These are phyloP conservation scores for Oscheius sp. DNA, from an alignment of 1,140 invertebrate species.

Conservation along the genomic window DNA sequence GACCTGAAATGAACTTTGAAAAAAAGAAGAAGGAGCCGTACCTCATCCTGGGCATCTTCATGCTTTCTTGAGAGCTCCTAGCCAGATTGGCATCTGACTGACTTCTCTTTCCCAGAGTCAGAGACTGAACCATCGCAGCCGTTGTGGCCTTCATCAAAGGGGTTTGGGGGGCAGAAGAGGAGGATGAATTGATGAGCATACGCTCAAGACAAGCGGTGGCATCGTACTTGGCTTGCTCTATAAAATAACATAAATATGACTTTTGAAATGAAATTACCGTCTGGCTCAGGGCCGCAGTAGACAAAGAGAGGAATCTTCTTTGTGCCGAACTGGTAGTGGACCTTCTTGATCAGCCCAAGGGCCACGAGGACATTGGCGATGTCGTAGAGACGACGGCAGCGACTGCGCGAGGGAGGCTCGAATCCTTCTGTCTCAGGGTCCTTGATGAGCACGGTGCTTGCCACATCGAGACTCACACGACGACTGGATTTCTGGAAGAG, in stretches of 20 bases:
- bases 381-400: slow-evolving; percentile 57
- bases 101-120: slow-evolving; percentile 22
- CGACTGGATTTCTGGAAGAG: slow-evolving; percentile 47
- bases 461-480: slow-evolving; percentile 56
- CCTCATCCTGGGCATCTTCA: slow-evolving; percentile 25
- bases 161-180: slow-evolving; percentile 25
- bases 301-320: slow-evolving; percentile 60
- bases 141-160: slow-evolving; percentile 21
- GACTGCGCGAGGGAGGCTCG: slow-evolving; percentile 55
- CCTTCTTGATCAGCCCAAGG: slow-evolving; percentile 56
- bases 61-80: background rate
- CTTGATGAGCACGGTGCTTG: slow-evolving; percentile 57
- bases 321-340: slow-evolving; percentile 57
- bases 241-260: background rate
- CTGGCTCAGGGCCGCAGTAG: slow-evolving; percentile 57
- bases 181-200: slow-evolving; percentile 3
- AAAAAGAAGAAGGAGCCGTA: background rate
- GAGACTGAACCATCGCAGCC: slow-evolving; percentile 6
- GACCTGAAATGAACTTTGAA: background rate
- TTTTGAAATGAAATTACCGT: slow-evolving; percentile 10
- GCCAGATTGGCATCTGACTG: slow-evolving; percentile 20
- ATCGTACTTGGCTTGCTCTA: slow-evolving; percentile 12
- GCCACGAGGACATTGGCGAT: slow-evolving; percentile 59
- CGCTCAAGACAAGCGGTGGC: background rate
- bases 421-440: slow-evolving; percentile 58